Conservation (phyloP, 1,140 invertebrate genomes). For the Drosophila rhopaloa region DNA sequence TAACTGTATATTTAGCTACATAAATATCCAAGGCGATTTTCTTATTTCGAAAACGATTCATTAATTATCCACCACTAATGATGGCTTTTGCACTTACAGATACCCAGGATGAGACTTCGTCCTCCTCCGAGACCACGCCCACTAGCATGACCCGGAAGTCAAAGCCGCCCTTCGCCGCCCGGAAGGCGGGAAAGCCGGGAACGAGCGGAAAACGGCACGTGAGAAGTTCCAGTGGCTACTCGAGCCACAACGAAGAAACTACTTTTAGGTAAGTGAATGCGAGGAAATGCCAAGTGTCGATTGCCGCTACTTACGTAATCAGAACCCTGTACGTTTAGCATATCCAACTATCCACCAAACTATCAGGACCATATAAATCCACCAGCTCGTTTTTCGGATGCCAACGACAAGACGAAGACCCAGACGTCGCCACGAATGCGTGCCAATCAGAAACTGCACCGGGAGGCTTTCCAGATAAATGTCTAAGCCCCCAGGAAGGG, state of each 20-base stretch:
- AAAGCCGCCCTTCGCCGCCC: slow-evolving; percentile 87
- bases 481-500: slow-evolving; percentile 84
- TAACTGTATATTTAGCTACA: no score
- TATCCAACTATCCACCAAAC: slow-evolving; percentile 89
- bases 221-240: slow-evolving; percentile 90
- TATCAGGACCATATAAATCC: slow-evolving; percentile 91
- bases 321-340: slow-evolving; percentile 85
- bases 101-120: slow-evolving; percentile 89
- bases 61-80: not conserved
- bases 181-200: slow-evolving; percentile 86
- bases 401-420: slow-evolving; percentile 86
- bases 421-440: slow-evolving; percentile 84
- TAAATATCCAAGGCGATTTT: no score
- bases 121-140: slow-evolving; percentile 89
- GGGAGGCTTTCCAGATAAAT: slow-evolving; percentile 90
- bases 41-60: no score
- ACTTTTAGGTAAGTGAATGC: slow-evolving; percentile 88
- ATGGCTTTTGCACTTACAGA: slow-evolving; percentile 62
- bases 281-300: slow-evolving; percentile 3
- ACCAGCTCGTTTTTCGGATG: slow-evolving; percentile 89
- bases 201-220: slow-evolving; percentile 87
- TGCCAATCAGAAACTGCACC: slow-evolving; percentile 86
- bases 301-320: slow-evolving; percentile 68
- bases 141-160: slow-evolving; percentile 88
- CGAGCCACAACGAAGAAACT: slow-evolving; percentile 92